Percentiles rank a stretch among this genome's conserved stretches.
phyloP scores from a whole-genome alignment of 2,113 vertebrate genomes.

The Psilopogon haemacephalus region DNA sequence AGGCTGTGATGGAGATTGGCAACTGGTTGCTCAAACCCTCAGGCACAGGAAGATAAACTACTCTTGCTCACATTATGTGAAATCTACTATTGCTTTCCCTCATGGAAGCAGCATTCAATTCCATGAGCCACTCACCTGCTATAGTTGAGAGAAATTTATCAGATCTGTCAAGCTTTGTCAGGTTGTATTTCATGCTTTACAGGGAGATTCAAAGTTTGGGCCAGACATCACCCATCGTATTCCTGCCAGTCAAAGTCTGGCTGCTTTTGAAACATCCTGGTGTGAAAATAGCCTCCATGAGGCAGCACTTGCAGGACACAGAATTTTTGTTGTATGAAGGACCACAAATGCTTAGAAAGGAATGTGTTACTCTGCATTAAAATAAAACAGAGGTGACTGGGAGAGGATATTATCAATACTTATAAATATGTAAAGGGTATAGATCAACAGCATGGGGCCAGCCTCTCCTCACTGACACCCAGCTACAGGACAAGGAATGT shows the following conservation, averaged over 20 bases:
- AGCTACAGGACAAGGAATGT: background rate
- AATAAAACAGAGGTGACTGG: background rate
- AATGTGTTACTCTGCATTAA: fast-evolving
- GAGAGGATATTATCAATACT: background rate
- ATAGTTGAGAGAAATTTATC: background rate
- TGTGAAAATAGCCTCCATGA: background rate
- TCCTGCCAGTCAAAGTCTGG: background rate
- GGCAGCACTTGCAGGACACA: background rate
- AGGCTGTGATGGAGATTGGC: fast-evolving
- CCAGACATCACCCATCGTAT: background rate
- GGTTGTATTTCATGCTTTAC: background rate
- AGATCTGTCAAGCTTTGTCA: slow-evolving; percentile 5
- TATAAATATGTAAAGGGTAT: background rate
- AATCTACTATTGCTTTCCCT: background rate
- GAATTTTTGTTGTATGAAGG: background rate
- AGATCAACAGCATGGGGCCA: background rate
- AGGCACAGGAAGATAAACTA: background rate
- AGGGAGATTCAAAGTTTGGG: background rate
- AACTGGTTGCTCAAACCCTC: background rate
- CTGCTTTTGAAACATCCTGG: background rate
- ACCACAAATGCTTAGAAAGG: background rate
- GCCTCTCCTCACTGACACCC: background rate
- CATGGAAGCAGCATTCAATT: background rate
- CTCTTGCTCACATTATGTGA: background rate
- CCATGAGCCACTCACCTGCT: background rate